A percentile compares a stretch with the other conserved stretches of the same genome.
Evolutionary conservation across 1,140 invertebrate species (phyloP).

Genomic region (Nasonia giraulti): DNA sequence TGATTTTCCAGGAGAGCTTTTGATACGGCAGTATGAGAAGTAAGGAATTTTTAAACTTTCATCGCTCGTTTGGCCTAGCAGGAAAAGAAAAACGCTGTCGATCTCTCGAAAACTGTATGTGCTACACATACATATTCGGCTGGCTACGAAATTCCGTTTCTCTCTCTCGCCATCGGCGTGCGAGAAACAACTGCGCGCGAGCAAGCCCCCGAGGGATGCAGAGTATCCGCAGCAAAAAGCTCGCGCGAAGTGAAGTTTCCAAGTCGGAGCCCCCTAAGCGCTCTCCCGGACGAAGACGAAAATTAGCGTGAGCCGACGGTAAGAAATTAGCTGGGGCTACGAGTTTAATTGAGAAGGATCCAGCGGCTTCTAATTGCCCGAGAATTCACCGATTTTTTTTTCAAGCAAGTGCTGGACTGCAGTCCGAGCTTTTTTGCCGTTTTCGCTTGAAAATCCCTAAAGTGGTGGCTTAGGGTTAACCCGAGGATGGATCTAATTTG

Average conservation of each 20-base stretch:
- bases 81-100: not conserved
- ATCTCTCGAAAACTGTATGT: not conserved
- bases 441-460: too few species aligned
- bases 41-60: not conserved
- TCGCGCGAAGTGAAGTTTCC: not conserved
- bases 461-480: too few species aligned
- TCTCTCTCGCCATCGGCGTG: not conserved
- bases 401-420: not conserved
- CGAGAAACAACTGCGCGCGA: slow-evolving; percentile 12
- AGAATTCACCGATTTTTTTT: not conserved
- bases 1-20: not conserved
- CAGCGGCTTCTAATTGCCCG: slow-evolving; percentile 8
- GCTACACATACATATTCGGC: not conserved
- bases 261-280: not conserved
- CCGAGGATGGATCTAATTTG: too few species aligned
- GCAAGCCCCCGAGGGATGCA: not conserved
- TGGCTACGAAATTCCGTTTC: not conserved
- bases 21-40: not conserved
- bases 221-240: not conserved
- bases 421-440: not conserved
- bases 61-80: not conserved
- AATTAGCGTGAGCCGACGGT: not conserved
- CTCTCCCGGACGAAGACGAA: not conserved
- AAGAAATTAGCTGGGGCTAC: slow-evolving; percentile 12
- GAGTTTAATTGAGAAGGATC: slow-evolving; percentile 33